Base-by-base conservation (phyloP, 2,888 invertebrate genomes). In the Andricus quercusramuli region DNA sequence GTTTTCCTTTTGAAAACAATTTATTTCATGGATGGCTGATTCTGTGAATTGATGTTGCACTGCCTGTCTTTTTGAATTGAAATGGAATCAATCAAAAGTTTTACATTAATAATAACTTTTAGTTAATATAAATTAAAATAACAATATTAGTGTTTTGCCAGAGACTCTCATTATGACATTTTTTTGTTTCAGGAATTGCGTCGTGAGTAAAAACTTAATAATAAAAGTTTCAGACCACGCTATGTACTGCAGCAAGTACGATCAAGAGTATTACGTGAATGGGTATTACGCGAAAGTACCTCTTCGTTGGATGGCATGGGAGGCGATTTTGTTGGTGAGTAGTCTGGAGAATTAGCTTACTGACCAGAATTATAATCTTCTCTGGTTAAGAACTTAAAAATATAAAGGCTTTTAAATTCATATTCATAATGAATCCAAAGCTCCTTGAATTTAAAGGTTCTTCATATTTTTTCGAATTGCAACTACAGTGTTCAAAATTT, bases 241-340 rank as follows among this genome's bases (percentile, higher is more conserved):
- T 1, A 96, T 97, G 95, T 97, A 97, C 90, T 96, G 96, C 90
- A 95, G 95, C 84, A 95, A 96, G 86, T 97, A 96, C 89, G 95
- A 96, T 74, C 93, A 94, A 11, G 98, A 98, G 90, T 98, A 98
- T 92, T 97, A 97, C 93, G 94, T 96, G 80, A 96, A 97, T 92
- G 96, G 97, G 85, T 97, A 96, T 65, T 96, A 96, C 87, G 95
- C 96, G 4, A 95, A 97, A 83, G 93, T 98, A 82, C 98, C 98
- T 0, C 95, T 98, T 79, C 94, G 98, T 80, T 98, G 98, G 98
- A 98, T 98, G 98, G 96, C 98, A 3, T 98, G 98, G 97, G 98
- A 98, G 91, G 96, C 96, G 86, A 94, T 98, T 44, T 93, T 98
- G 70, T 93, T 97, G 94, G 97, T 97, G 93, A 94, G 94, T 92